Base-by-base conservation (phyloP, 2,888 invertebrate genomes). In the Dolichomitus sp. region DNA sequence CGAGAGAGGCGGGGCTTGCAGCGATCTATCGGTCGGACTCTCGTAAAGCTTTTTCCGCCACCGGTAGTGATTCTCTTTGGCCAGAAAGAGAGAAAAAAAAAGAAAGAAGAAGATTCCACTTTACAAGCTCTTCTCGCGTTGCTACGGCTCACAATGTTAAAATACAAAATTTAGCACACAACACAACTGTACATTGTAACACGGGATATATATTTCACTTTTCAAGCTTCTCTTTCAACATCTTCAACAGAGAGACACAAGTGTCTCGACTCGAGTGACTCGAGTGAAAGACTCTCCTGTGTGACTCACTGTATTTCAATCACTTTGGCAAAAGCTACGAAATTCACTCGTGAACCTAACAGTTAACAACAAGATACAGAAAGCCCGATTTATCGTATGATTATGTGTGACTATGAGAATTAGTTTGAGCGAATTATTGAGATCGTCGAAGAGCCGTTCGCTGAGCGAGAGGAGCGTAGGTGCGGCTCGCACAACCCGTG, bases 1-100 rank as follows among this genome's bases (percentile, higher is more conserved):
- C 66, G 72, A 83, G 70, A 66, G 83, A 80, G 83, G 83, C 80
- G 80, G 80, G 83, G 80, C 73, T 73, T 54, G 72, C 54, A 80
- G 61, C 80, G 80, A 83, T 40, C 45, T 57, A 57, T 63, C 45
- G 57, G 19, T 45, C 57, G 27, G 37, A 48, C 59, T 42, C 33
- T 45, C 68, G 42, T 30, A 57, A 59, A 59, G 30, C 42, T 72
- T 72, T 57, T 23, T 37, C 42, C 23, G 54, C 54, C 70, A 57
- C 57, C 70, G 70, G 70, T 70, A 54, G 70, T 42, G 70, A 57
- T 42, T 57, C 42, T 42, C 27, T 42, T 27, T 14, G 27, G 12
- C 7, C 3, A n/a, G 14, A 6, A 12, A 40, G 5, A 19, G 19
- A 42, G 9, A 37, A 9, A 37, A 2, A 9, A 37, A 9, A 9